These are phyloP conservation scores for Drosophila buzzatii DNA, from an alignment of 2,888 invertebrate species.

Conservation along the genomic window DNA sequence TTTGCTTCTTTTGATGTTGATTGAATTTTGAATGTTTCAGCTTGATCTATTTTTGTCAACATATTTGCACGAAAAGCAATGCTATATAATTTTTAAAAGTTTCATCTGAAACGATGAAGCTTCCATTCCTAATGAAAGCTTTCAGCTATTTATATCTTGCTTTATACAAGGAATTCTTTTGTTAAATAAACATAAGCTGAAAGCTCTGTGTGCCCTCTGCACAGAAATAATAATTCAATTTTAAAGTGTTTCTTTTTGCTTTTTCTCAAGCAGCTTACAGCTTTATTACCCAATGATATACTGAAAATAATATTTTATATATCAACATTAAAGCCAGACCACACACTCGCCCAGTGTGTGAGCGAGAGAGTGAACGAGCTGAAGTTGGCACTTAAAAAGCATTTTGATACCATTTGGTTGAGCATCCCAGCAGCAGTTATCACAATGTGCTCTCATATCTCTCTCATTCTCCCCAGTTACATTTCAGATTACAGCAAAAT, in stretches of 20 bases:
- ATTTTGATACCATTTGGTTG: slow-evolving; percentile 35
- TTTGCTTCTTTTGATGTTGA: neutral
- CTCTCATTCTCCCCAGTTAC: slow-evolving; percentile 23
- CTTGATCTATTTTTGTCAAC: too few species aligned
- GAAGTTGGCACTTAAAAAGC: slow-evolving; percentile 23
- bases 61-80: too few species aligned
- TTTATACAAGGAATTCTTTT: too few species aligned
- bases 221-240: slow-evolving; percentile 9
- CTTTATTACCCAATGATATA: slow-evolving; percentile 15
- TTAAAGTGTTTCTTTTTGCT: neutral
- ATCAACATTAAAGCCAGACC: slow-evolving; percentile 17
- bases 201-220: neutral
- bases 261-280: slow-evolving; percentile 1
- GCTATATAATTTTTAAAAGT: too few species aligned
- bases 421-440: slow-evolving; percentile 17
- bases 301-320: slow-evolving; percentile 17
- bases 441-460: slow-evolving; percentile 20
- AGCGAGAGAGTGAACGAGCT: neutral
- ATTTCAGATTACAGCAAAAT: slow-evolving; percentile 37
- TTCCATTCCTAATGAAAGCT: too few species aligned
- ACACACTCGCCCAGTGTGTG: neutral
- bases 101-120: too few species aligned
- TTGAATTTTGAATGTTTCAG: too few species aligned
- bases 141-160: too few species aligned
- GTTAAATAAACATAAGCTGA: too few species aligned